Percentiles rank a stretch among this genome's conserved stretches.
Conservation (phyloP, 2,888 invertebrate species). For the Ectemnius cavifrons region DNA sequence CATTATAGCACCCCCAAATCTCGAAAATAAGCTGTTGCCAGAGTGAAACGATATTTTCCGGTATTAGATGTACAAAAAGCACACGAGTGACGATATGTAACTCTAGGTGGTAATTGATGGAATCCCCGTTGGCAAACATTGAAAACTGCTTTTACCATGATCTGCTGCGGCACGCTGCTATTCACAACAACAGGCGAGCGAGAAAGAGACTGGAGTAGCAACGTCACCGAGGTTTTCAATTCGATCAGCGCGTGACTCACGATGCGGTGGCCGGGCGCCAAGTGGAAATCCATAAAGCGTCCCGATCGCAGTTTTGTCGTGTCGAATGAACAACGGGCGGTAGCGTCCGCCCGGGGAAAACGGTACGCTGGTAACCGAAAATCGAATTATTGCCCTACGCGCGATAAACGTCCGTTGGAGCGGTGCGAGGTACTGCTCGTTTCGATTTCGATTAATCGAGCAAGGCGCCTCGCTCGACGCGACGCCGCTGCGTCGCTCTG, state of each 20-base stretch:
- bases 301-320: slow-evolving; percentile 51
- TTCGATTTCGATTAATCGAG: slow-evolving; percentile 74
- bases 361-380: slow-evolving; percentile 57
- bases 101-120: no score
- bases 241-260: slow-evolving; percentile 50
- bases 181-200: not conserved
- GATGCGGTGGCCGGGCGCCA: slow-evolving; percentile 40
- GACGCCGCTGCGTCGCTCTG: slow-evolving; percentile 11
- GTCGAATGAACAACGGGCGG: slow-evolving; percentile 54
- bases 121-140: no score
- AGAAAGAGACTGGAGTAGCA: slow-evolving; percentile 27
- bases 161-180: no score
- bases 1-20: not conserved
- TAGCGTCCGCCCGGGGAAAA: slow-evolving; percentile 29
- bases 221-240: slow-evolving; percentile 55
- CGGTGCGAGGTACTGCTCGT: slow-evolving; percentile 57
- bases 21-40: not conserved
- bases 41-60: not conserved
- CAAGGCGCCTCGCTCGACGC: slow-evolving; percentile 59
- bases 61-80: not conserved
- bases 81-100: no score
- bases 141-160: no score
- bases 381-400: slow-evolving; percentile 71
- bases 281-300: slow-evolving; percentile 61
- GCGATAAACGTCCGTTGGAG: slow-evolving; percentile 70